Base-by-base conservation (phyloP, 53 echinoderm and acorn worm genomes). In the Echinarachnius parma region DNA sequence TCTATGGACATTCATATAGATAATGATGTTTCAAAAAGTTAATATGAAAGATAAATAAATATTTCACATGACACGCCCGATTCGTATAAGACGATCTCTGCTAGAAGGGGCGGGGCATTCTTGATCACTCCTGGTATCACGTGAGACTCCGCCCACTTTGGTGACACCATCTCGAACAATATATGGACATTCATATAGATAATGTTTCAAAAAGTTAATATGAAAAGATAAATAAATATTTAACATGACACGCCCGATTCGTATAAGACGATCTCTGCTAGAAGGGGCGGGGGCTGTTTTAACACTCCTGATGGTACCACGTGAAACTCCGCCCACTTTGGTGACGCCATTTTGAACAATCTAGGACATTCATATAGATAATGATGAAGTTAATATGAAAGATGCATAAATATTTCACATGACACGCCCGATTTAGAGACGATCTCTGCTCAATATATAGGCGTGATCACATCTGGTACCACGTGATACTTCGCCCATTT, bases 91-190 rank as follows among this genome's bases (percentile, higher is more conserved):
- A 63, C 78, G 47, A 93, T 82, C 28, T 86, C 89, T 13, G 75
- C 86, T 49, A 26, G 65, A 15, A 67, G 52, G 39, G 83, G 63
- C 5, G 89, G 89, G 32, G 80, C 80, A 22, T 70, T 74, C 36
- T 89, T 89, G 60, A 89, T 78, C 19, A 86, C 86, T 39, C 89
- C 93, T 20, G 89, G 86, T 32, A 86, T 81, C 26, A 93, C 66
- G n/a, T 76, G 66, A 50, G 50, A 22, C 52, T 68, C 68, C 29
- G 26, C 68, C 68, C 68, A 68, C 24, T 34, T 47, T 76, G 48
- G 20, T 3, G 59, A 76, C 19, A 46, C 61, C 68, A 68, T 68
- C 22, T 16, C n/a, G n/a, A n/a, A n/a, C n/a, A n/a, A n/a, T n/a
- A n/a, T n/a, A n/a, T n/a, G n/a, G n/a, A n/a, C n/a, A n/a, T n/a